Conservation (phyloP, 1,140 invertebrate genomes). For the Anoplophora glabripennis region DNA sequence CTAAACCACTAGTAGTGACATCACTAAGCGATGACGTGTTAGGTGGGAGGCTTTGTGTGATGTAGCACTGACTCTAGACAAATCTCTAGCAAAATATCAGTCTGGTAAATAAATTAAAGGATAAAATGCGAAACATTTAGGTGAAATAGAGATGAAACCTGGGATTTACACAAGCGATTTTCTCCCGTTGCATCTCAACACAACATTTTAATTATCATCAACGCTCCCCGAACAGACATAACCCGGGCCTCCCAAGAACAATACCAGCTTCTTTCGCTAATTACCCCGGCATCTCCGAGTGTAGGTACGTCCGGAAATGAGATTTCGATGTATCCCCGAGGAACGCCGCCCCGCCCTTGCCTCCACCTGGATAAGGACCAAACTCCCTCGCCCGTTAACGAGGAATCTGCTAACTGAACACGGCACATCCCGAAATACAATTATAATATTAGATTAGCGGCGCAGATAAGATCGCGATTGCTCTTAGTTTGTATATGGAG, state of each 20-base stretch:
- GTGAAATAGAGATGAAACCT: too few species aligned
- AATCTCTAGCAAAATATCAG: too few species aligned
- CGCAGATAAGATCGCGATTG: constrained; percentile 37
- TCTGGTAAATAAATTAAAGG: too few species aligned
- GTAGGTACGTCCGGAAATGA: constrained; percentile 43
- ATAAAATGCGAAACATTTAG: too few species aligned
- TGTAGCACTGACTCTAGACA: too few species aligned
- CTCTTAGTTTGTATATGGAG: constrained; percentile 27
- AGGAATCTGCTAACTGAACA: constrained; percentile 47
- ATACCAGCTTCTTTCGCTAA: constrained; percentile 40
- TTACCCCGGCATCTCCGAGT: constrained; percentile 34
- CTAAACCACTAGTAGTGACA: too few species aligned
- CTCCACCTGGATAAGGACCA: constrained; percentile 18
- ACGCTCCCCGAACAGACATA: constrained; percentile 13
- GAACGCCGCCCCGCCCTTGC: constrained; percentile 24
- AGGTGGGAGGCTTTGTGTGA: too few species aligned
- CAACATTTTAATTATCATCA: constrained; percentile 28
- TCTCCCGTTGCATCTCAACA: not conserved
- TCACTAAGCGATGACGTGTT: constrained; percentile 29
- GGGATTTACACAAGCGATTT: too few species aligned
- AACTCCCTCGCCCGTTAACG: constrained; percentile 39
- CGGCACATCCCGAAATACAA: constrained; percentile 46
- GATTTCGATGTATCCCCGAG: constrained; percentile 49
- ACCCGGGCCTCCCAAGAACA: constrained; percentile 27
- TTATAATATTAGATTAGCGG: constrained; percentile 48